These are phyloP conservation scores for Psittacus erithacus DNA, from an alignment of 2,113 vertebrate genomes.

Conservation along the genomic window DNA sequence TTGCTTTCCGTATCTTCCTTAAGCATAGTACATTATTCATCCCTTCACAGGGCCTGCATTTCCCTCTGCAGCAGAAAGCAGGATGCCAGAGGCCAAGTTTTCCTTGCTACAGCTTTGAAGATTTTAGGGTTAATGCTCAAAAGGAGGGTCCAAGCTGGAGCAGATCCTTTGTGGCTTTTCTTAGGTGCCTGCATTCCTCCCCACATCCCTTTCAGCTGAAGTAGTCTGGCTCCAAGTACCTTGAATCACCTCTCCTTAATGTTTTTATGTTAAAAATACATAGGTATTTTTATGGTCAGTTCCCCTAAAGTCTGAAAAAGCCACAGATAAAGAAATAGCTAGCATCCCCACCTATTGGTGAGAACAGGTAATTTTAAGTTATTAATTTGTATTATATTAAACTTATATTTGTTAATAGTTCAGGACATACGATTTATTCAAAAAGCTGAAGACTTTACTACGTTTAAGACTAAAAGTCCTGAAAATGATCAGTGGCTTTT, in stretches of 20 bases:
- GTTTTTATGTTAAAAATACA: not conserved
- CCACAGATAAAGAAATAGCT: conserved; percentile 19
- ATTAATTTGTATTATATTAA: not conserved
- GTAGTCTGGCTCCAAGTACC: not conserved
- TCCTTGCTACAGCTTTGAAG: not conserved
- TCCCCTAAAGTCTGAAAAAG: not conserved
- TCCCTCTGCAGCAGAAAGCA: not conserved
- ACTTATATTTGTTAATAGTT: not conserved
- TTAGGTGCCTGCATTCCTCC: not conserved
- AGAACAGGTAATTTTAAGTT: not conserved
- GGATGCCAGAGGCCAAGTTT: too few species aligned
- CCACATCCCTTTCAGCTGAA: not conserved
- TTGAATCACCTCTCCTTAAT: rapidly evolving
- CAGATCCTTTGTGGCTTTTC: not conserved
- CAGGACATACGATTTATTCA: not conserved
- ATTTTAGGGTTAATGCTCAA: not conserved
- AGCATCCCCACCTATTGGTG: conserved; percentile 64
- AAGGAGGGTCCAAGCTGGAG: not conserved
- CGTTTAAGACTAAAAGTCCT: not conserved
- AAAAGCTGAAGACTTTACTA: not conserved
- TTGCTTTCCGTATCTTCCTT: not conserved
- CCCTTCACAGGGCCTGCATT: rapidly evolving
- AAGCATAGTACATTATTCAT: rapidly evolving
- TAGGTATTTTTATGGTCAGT: not conserved
- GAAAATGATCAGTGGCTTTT: not conserved